Percentiles rank a stretch among this genome's conserved stretches.
These are phyloP conservation scores for Rhinogobius similis DNA, from an alignment of 2,113 vertebrate genomes.

Conservation along the genomic window DNA sequence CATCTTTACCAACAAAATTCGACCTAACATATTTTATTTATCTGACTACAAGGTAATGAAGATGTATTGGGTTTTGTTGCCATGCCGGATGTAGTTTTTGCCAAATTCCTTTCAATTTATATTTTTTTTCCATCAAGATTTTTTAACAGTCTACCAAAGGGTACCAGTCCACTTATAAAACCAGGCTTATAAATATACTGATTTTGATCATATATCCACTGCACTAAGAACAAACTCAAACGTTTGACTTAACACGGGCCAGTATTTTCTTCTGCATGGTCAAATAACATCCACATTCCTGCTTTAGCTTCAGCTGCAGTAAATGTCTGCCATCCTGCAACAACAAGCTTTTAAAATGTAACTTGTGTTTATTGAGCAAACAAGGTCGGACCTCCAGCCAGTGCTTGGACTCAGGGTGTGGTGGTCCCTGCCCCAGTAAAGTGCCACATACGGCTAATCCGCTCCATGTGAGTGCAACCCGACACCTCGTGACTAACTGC, in stretches of 20 bases:
- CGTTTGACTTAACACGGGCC: not conserved
- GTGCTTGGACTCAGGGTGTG: slow-evolving; percentile 43
- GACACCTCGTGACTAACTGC: slow-evolving; percentile 53
- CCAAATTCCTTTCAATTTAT: not conserved
- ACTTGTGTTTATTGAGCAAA: slow-evolving; percentile 74
- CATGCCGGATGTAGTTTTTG: too few species aligned
- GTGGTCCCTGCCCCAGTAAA: slow-evolving; percentile 35
- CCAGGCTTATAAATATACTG: not conserved
- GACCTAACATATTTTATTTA: too few species aligned
- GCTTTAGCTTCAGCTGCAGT: slow-evolving; percentile 49
- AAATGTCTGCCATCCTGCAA: slow-evolving; percentile 58
- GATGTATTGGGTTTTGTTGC: too few species aligned
- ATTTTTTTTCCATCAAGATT: not conserved
- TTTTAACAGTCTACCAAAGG: too few species aligned
- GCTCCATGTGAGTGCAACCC: slow-evolving; percentile 73
- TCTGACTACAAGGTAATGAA: too few species aligned
- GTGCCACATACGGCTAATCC: slow-evolving; percentile 62
- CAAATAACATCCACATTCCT: slow-evolving; percentile 63
- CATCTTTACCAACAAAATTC: too few species aligned
- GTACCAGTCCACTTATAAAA: not conserved
- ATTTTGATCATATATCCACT: not conserved
- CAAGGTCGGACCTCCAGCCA: slow-evolving; percentile 51
- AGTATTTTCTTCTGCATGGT: not conserved
- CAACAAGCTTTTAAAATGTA: slow-evolving; percentile 64
- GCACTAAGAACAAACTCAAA: not conserved